Evolutionary conservation across 1,140 invertebrate genomes (phyloP).

Genomic region (Kradibia gibbosae): DNA sequence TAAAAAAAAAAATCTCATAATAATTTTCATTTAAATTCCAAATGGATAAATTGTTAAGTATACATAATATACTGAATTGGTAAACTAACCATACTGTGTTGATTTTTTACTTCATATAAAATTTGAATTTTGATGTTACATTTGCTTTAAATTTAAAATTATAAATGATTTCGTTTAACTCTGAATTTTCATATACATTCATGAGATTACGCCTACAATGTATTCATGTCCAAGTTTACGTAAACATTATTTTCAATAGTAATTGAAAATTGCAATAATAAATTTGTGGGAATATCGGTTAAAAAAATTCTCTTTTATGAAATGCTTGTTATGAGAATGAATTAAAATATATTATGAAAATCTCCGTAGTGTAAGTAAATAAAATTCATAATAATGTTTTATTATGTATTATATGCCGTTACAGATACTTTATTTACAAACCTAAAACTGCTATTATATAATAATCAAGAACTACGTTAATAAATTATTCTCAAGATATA

Average conservation of each 20-base stretch:
- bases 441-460: neutral
- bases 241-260: conserved; percentile 1
- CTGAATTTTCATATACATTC: neutral
- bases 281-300: neutral
- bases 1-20: too few species aligned
- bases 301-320: neutral
- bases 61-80: too few species aligned
- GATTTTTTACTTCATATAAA: too few species aligned
- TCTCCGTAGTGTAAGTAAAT: neutral
- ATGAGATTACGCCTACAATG: neutral
- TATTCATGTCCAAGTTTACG: neutral
- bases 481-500: too few species aligned
- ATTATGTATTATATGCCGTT: neutral
- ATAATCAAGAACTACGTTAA: neutral
- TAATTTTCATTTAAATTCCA: too few species aligned
- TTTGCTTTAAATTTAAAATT: neutral
- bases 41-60: too few species aligned
- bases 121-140: neutral
- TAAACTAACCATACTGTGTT: too few species aligned
- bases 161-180: neutral
- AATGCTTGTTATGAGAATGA: neutral
- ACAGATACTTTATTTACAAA: neutral
- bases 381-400: neutral
- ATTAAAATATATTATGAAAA: neutral
- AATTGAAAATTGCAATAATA: neutral